Evolutionary conservation across 1,140 invertebrate genomes (phyloP).

Genomic region (Brachionus sp.): DNA sequence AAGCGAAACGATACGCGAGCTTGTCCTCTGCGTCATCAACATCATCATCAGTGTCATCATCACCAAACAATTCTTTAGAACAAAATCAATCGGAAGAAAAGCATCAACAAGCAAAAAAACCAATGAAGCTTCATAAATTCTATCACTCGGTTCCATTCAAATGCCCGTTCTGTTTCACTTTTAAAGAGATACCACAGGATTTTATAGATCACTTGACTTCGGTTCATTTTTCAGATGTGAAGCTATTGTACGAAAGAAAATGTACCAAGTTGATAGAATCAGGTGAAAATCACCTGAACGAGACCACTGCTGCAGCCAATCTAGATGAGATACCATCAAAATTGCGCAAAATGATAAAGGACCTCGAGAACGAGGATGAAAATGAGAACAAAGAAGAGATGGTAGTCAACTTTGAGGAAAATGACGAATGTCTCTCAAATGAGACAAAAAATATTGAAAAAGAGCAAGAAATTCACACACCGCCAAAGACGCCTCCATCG

Average conservation of each 20-base stretch:
- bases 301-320: neutral
- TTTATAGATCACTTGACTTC: conserved; percentile 41
- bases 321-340: conserved; percentile 14
- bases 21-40: conserved; percentile 33
- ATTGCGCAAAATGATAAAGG: conserved; percentile 4
- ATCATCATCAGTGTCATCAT: conserved; percentile 18
- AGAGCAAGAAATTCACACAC: conserved; percentile 39
- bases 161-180: conserved; percentile 43
- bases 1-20: conserved; percentile 11
- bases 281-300: neutral
- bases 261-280: neutral
- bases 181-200: conserved; percentile 37
- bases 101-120: neutral
- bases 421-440: neutral
- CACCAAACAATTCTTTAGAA: neutral
- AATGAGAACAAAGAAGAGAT: neutral
- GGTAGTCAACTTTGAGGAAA: neutral
- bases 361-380: neutral
- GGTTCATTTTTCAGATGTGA: conserved; percentile 30
- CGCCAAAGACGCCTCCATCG: conserved; percentile 6
- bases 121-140: conserved; percentile 36
- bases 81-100: neutral
- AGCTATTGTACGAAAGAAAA: conserved; percentile 36
- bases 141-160: conserved; percentile 44
- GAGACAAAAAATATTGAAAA: conserved; percentile 4